Percentiles rank a stretch among this genome's conserved stretches.
phyloP scores from a whole-genome alignment of 2,113 vertebrate genomes.

The Leptosomus discolor region DNA sequence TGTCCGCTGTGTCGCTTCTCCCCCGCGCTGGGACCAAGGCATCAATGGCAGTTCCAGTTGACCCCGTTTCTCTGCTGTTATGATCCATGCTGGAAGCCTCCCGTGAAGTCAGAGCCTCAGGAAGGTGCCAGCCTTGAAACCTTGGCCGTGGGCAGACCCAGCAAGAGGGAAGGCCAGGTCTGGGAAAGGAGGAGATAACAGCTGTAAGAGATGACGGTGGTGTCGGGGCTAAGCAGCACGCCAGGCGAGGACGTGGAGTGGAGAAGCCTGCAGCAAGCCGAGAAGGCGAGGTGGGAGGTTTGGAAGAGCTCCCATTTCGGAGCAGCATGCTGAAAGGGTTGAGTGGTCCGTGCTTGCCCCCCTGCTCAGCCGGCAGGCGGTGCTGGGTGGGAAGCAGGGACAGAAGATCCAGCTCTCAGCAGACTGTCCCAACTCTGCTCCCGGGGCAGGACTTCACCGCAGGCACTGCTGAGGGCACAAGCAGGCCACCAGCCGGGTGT shows the following conservation, averaged over 20 bases:
- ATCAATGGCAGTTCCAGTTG: not conserved
- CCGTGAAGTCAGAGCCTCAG: not conserved
- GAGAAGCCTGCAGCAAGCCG: not conserved
- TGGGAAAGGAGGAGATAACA: not conserved
- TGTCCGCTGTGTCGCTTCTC: accelerated
- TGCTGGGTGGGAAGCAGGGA: not conserved
- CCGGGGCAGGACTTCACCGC: not conserved
- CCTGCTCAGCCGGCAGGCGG: not conserved
- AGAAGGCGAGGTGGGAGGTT: not conserved
- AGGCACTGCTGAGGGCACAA: not conserved
- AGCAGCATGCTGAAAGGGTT: accelerated
- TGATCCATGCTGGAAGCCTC: not conserved
- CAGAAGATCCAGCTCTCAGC: not conserved
- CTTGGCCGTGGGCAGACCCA: not conserved
- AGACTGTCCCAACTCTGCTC: not conserved
- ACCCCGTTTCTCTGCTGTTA: not conserved
- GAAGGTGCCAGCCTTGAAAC: not conserved
- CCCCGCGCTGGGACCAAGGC: not conserved
- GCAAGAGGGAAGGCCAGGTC: not conserved
- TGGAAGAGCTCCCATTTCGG: not conserved
- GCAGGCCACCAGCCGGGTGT: not conserved
- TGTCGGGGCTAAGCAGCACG: not conserved
- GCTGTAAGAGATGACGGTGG: not conserved
- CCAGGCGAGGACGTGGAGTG: accelerated
- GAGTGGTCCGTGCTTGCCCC: not conserved